phyloP scores from a whole-genome alignment of 2,113 vertebrate species.

The Benitochromis conjunctus region DNA sequence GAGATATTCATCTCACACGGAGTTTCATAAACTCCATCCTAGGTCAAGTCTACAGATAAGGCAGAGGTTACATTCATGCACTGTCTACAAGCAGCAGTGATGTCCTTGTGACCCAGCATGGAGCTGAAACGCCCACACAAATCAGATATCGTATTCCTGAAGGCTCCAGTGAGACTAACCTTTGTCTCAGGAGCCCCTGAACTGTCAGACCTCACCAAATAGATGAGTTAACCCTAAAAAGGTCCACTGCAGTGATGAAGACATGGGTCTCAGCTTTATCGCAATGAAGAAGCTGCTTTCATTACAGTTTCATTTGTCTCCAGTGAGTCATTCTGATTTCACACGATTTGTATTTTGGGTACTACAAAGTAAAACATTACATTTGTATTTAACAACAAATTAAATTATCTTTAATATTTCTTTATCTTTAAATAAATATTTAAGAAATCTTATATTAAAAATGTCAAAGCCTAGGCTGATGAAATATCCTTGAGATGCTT shows the following conservation, averaged over 20 bases:
- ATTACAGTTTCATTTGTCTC: neutral
- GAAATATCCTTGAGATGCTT: neutral
- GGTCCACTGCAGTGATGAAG: neutral
- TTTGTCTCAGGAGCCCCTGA: neutral
- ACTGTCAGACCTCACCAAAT: neutral
- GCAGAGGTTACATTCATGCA: neutral
- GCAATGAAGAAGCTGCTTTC: fast-evolving
- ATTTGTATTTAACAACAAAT: neutral
- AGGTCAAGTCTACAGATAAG: no score
- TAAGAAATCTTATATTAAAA: neutral
- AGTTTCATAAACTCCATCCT: neutral
- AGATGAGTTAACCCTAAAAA: fast-evolving
- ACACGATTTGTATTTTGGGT: no score
- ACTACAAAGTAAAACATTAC: no score
- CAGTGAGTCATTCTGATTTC: no score
- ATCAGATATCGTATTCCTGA: fast-evolving
- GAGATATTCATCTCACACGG: neutral
- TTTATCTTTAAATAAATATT: neutral
- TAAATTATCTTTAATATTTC: no score
- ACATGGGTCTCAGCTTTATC: fast-evolving
- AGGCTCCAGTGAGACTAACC: neutral
- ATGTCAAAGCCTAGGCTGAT: neutral
- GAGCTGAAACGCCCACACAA: neutral
- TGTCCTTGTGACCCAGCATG: neutral
- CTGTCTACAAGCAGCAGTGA: neutral